These are phyloP conservation scores for Ephydatia muelleri DNA, from an alignment of 37 sponge, comb jelly and placozoan species.

Conservation along the genomic window DNA sequence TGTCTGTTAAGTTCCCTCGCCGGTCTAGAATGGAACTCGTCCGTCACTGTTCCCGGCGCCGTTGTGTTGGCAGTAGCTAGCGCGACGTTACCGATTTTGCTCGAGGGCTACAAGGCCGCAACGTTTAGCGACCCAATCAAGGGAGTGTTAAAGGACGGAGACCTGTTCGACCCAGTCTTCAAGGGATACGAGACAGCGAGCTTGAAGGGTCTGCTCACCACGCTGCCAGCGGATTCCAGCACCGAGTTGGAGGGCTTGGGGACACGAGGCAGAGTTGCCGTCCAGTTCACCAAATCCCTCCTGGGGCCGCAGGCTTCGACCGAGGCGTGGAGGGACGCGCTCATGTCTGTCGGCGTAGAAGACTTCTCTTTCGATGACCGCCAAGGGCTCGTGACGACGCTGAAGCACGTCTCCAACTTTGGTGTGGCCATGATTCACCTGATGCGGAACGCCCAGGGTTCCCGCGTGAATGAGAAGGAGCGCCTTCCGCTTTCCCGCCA, in stretches of 20 bases:
- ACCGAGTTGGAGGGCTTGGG: slow-evolving; percentile 13
- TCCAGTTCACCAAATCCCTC: slow-evolving; percentile 21
- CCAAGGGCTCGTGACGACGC: neutral
- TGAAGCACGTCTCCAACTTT: slow-evolving; percentile 21
- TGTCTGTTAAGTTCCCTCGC: neutral
- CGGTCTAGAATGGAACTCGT: slow-evolving; percentile 2
- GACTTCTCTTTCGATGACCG: neutral
- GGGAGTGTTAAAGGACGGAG: slow-evolving; percentile 5
- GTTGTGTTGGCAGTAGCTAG: slow-evolving; percentile 23
- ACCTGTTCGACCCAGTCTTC: neutral
- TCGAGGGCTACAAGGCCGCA: slow-evolving; percentile 40
- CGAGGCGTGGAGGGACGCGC: slow-evolving; percentile 65
- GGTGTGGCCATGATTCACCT: slow-evolving; percentile 10
- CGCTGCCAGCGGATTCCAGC: neutral
- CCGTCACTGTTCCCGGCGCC: slow-evolving; percentile 20
- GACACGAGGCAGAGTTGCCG: slow-evolving; percentile 7
- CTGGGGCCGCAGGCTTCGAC: slow-evolving; percentile 2
- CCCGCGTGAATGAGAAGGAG: neutral
- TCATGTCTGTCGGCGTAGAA: slow-evolving; percentile 33
- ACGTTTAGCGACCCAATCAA: slow-evolving; percentile 16
- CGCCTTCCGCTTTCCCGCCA: neutral
- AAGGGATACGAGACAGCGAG: neutral
- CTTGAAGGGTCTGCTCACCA: slow-evolving; percentile 26
- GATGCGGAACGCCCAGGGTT: neutral
- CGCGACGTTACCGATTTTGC: slow-evolving; percentile 33